Evolutionary conservation across 2,888 invertebrate species (phyloP), one percentile per base, ranked within the genome.

Genomic region (Trachelus tabidus): DNA sequence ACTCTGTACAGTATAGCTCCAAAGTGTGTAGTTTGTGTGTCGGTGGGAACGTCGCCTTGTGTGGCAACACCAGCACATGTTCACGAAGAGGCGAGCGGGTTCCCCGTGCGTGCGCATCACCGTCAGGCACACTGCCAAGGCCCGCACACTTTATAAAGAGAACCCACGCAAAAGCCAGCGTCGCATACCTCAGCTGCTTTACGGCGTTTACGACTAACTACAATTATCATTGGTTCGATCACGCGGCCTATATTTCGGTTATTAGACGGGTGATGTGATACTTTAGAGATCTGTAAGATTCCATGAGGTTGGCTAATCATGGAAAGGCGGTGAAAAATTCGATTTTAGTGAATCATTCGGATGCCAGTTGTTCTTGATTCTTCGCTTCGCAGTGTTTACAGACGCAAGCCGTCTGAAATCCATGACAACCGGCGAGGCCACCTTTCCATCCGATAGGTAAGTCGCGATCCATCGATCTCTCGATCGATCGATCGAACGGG

Each of bases 151-250:
- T 80, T 80, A 80, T 87, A 87, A 87, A 85, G 84, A 73, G 83
- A 85, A 85, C 87, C 87, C 85, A 87, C 88, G 87, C 85, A 82
- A 81, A 77, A 85, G 81, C 81, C 79, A 81, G 77, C 37, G 81
- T 82, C 83, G 85, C 86, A 88, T 87, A 87, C 86, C 87, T 85
- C 83, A 82, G 77, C 79, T 81, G 83, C 81, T 83, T 78, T 79
- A 77, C 77, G 35, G 35, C 35, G 35, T 35, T 35, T 35, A 35
- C 35, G 77, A 81, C 79, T 76, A 75, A 34, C 37, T 30, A 76
- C 11, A 76, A 68, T 71, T 31, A 73, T 75, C 73, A 75, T 75
- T 77, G 34, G 35, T 75, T 69, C 33, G 75, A 77, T 78, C 78
- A 71, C 33, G 56, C 56, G 56, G 56, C 56, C 56, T 23, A 56